Conservation (phyloP, 1,140 invertebrate genomes). For the Acromyrmex charruanus region DNA sequence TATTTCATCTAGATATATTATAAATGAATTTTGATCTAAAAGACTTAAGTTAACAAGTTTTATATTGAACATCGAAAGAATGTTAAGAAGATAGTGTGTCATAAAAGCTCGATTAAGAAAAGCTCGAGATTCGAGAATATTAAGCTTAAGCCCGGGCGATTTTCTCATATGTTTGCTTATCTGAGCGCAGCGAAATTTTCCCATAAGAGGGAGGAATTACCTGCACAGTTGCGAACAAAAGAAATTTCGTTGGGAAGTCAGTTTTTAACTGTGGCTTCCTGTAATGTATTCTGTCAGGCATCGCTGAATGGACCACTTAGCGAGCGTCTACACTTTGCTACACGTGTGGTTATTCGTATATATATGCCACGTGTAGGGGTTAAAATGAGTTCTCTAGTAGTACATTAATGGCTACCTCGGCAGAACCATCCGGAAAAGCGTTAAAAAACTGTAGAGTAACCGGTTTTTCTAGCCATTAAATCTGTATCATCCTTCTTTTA, state of each 20-base stretch:
- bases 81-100: background rate
- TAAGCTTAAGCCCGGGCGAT: background rate
- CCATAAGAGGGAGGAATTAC: slow-evolving; percentile 7
- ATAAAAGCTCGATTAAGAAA: background rate
- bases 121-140: background rate
- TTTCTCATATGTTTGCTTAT: background rate
- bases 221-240: slow-evolving; percentile 27
- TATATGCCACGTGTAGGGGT: slow-evolving; percentile 32
- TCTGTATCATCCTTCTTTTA: background rate
- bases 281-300: slow-evolving; percentile 81
- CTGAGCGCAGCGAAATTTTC: slow-evolving; percentile 16
- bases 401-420: slow-evolving; percentile 67
- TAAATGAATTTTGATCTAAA: background rate
- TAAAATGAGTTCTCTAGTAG: slow-evolving; percentile 59
- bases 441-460: background rate
- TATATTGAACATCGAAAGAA: background rate
- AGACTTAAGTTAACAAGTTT: background rate
- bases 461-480: slow-evolving; percentile 16
- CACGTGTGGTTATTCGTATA: slow-evolving; percentile 26
- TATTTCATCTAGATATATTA: background rate
- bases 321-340: slow-evolving; percentile 62
- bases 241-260: slow-evolving; percentile 33
- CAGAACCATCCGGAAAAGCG: slow-evolving; percentile 14
- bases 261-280: slow-evolving; percentile 82
- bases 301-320: slow-evolving; percentile 81